Conservation (phyloP, 2,888 invertebrate species). For the Nemotelus nigrinus region DNA sequence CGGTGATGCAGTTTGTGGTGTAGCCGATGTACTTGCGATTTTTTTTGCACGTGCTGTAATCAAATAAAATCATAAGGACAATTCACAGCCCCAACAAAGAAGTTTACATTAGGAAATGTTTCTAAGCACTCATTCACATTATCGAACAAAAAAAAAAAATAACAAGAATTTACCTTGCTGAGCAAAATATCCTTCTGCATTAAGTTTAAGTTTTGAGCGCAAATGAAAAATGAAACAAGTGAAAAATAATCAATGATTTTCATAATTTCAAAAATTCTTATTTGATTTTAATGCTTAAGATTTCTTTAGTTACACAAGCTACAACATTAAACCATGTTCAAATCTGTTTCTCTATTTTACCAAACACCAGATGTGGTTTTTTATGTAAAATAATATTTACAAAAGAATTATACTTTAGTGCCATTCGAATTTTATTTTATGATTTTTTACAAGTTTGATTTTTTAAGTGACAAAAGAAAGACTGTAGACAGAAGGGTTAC, state of each 20-base stretch:
- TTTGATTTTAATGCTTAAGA: no score
- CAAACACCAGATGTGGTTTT: no score
- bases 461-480: no score
- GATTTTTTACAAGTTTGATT: neutral
- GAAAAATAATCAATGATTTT: conserved; percentile 41
- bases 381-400: neutral
- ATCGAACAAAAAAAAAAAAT: neutral
- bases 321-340: neutral
- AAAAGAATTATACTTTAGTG: neutral
- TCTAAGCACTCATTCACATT: no score
- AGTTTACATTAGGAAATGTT: neutral
- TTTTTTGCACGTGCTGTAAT: conserved; percentile 73
- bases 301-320: conserved; percentile 33
- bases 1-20: conserved; percentile 65
- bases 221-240: conserved; percentile 53
- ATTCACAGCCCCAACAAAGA: neutral
- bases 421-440: neutral
- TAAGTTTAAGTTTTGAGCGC: conserved; percentile 51
- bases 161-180: conserved; percentile 69
- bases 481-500: neutral
- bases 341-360: no score
- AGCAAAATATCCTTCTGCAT: conserved; percentile 72
- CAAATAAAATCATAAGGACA: neutral
- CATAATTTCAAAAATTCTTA: no score
- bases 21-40: conserved; percentile 62